Percentiles rank a stretch among this genome's conserved stretches.
phyloP scores from a whole-genome alignment of 2,888 invertebrate genomes.

The Habrosyne pyritoides region DNA sequence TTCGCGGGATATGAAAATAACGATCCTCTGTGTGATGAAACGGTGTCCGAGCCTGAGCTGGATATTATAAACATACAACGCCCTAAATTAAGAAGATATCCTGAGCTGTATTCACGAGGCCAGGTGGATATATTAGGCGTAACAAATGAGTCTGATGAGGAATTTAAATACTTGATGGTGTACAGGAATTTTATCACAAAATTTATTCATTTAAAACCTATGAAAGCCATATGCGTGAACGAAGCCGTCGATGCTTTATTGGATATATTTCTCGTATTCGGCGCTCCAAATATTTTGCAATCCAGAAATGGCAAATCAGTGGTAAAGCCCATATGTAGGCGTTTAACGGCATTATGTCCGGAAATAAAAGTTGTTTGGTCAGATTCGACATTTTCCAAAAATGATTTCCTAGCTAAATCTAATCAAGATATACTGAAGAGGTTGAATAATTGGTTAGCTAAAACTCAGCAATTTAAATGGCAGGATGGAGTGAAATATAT shows the following conservation, averaged over 20 bases:
- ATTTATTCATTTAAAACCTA: conserved; percentile 52
- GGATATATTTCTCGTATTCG: conserved; percentile 58
- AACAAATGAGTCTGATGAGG: conserved; percentile 43
- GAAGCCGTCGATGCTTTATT: conserved; percentile 50
- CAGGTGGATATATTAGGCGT: conserved; percentile 59
- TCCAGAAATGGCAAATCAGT: conserved; percentile 55
- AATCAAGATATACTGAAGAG: conserved; percentile 55
- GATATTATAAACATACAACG: conserved; percentile 17
- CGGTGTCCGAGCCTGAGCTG: not conserved
- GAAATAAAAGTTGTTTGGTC: conserved; percentile 50
- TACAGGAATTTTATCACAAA: conserved; percentile 53
- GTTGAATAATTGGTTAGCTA: conserved; percentile 48
- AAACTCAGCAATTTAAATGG: conserved; percentile 51
- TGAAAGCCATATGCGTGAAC: conserved; percentile 46
- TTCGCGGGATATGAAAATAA: conserved; percentile 6
- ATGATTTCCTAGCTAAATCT: conserved; percentile 41
- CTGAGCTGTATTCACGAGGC: conserved; percentile 54
- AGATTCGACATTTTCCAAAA: conserved; percentile 28
- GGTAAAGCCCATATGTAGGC: conserved; percentile 51
- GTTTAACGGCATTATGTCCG: conserved; percentile 41
- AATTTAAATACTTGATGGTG: conserved; percentile 56
- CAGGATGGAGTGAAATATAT: conserved; percentile 57
- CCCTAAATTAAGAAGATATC: conserved; percentile 25
- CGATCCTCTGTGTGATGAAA: not conserved
- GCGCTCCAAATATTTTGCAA: conserved; percentile 61